Conservation (phyloP, 2,797 vertebrate species). For the Smutsia gigantea region DNA sequence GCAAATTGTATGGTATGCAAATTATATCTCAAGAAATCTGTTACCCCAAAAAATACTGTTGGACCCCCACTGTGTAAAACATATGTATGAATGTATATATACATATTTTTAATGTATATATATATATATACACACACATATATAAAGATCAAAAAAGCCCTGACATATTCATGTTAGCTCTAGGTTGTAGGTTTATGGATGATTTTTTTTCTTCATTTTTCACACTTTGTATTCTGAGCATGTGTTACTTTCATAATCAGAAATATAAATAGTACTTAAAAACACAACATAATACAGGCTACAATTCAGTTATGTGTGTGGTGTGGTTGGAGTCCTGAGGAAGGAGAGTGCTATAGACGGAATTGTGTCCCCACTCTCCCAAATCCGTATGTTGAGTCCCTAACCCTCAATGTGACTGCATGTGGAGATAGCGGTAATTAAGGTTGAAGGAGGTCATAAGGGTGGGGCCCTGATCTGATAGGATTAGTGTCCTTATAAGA, state of each 20-base stretch:
- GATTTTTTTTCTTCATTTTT: not conserved
- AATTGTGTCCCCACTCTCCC: not conserved
- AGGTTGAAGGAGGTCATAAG: not conserved
- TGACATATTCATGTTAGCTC: not conserved
- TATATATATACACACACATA: too few species aligned
- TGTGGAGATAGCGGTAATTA: not conserved
- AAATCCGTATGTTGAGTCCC: not conserved
- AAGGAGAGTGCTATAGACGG: not conserved
- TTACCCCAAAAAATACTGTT: not conserved
- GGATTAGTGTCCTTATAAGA: not conserved
- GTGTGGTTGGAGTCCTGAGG: not conserved
- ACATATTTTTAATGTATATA: not conserved
- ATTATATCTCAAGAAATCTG: not conserved
- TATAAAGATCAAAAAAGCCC: not conserved
- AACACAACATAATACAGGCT: not conserved
- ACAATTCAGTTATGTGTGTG: not conserved
- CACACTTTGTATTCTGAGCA: not conserved
- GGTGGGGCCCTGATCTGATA: not conserved
- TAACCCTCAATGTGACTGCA: not conserved
- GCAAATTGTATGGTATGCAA: not conserved
- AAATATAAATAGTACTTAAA: conserved; percentile 10
- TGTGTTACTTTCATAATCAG: not conserved
- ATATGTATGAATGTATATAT: not conserved
- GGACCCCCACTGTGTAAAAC: not conserved
- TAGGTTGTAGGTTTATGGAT: not conserved